Base-by-base conservation (phyloP, 2,113 vertebrate species). In the Sinocyclocheilus rhinocerous region DNA sequence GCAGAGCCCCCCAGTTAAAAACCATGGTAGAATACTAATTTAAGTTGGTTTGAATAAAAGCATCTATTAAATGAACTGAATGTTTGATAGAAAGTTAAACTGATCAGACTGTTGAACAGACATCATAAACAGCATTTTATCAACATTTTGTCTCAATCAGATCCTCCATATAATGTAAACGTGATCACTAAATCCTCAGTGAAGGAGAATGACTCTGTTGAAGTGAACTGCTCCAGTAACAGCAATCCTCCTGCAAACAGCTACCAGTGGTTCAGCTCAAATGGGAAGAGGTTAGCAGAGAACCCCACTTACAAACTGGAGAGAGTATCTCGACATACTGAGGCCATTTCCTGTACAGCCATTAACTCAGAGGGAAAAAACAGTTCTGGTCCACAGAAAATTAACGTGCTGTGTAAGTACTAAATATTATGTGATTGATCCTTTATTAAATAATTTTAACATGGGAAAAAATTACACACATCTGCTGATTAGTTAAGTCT, bases 331-430 rank as follows among this genome's bases (percentile, higher is more conserved):
- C 92, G 93, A 69, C 83, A 92, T 80, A 48, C 45, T 9, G 87
- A 67, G 8, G 1, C 70, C 2, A 5, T 94, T 57, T 93, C 90
- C 87, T 95, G 94, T 4, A 90, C 61, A 15, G 94, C 92, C 76
- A 63, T 33, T 1, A 95, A 94, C 70, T 52, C 72, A 84, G 11
- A 70, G 16, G 94, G 93, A 2, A 45, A 1, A 55, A 45, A 18
- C 33, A 89, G 29, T 3, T 94, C 94, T 3, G 81, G 11, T 50
- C 13, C 13, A 15, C 3, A 11, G 3, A 50, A 72, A 72, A 18
- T 39, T 4, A 50, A 4, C 18, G 2, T 42, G 9, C 22, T 72
- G 10, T 39, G 36, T 42, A 42, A 42, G 36, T 45, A 45, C 13
- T 1, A 2, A 45, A 45, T 45, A 10, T 45, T 45, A 45, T 39